Conservation (phyloP, 2,113 vertebrate genomes). For the Canis aureus region DNA sequence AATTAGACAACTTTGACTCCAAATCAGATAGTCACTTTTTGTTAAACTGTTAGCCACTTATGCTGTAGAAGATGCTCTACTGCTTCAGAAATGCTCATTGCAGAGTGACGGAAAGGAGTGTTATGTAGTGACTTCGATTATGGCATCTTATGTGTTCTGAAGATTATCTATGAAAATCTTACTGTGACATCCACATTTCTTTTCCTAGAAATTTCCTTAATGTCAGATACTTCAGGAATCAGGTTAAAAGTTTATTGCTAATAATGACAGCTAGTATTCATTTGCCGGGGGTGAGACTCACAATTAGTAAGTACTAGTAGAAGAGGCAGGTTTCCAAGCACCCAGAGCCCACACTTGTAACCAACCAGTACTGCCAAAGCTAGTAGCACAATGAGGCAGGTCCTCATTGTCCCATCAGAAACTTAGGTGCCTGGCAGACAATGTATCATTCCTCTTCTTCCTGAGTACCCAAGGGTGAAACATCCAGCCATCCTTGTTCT, state of each 20-base stretch:
- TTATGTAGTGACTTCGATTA: neutral
- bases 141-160: neutral
- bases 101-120: neutral
- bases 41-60: neutral
- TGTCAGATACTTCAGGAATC: neutral
- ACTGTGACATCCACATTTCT: neutral
- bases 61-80: neutral
- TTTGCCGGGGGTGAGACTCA: neutral
- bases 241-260: neutral
- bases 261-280: neutral
- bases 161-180: neutral
- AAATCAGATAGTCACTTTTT: neutral
- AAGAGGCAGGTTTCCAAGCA: neutral
- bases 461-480: neutral
- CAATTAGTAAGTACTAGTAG: neutral
- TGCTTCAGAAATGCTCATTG: neutral
- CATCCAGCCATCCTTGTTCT: neutral
- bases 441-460: neutral
- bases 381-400: neutral
- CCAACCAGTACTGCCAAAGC: neutral
- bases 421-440: neutral
- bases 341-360: neutral
- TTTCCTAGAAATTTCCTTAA: constrained; percentile 16
- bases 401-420: neutral
- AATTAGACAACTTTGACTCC: neutral